A percentile compares a stretch with the other conserved stretches of the same genome.
Evolutionary conservation across 2,113 vertebrate species (phyloP).

Genomic region (Gorsachius goisagi): DNA sequence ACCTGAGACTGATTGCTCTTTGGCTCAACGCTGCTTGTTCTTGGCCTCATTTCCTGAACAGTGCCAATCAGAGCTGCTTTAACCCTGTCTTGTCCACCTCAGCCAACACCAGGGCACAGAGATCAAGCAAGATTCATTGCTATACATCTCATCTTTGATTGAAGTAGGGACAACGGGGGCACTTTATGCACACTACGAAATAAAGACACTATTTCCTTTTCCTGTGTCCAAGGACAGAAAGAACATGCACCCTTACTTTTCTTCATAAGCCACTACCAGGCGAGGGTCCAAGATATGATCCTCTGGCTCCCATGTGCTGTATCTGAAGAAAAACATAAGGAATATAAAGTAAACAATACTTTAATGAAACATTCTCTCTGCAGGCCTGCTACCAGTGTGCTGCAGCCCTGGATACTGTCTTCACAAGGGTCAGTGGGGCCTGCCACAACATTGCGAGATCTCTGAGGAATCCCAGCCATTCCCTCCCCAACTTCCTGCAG

Average conservation of each 20-base stretch:
- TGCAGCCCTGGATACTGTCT: background rate
- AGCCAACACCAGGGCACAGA: background rate
- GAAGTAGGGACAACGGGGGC: background rate
- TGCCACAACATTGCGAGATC: background rate
- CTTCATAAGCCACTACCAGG: conserved; percentile 94
- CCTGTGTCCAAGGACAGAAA: background rate
- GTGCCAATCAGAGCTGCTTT: background rate
- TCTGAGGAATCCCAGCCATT: conserved; percentile 21
- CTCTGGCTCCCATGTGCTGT: conserved; percentile 99
- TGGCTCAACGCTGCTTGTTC: background rate
- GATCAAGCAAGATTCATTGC: background rate
- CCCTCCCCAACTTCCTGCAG: background rate
- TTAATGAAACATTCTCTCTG: conserved; percentile 26
- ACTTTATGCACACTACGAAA: background rate
- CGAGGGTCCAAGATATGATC: conserved; percentile 98
- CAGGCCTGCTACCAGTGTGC: background rate
- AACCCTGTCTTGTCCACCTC: background rate
- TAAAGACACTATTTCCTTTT: background rate
- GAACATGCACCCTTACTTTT: conserved; percentile 84
- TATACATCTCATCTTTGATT: background rate
- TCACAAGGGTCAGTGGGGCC: background rate
- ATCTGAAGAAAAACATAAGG: conserved; percentile 77
- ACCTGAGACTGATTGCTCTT: background rate
- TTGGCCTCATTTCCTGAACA: background rate
- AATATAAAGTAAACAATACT: conserved; percentile 33